Base-by-base conservation (phyloP, 2,113 vertebrate species). In the Polypterus senegalus region DNA sequence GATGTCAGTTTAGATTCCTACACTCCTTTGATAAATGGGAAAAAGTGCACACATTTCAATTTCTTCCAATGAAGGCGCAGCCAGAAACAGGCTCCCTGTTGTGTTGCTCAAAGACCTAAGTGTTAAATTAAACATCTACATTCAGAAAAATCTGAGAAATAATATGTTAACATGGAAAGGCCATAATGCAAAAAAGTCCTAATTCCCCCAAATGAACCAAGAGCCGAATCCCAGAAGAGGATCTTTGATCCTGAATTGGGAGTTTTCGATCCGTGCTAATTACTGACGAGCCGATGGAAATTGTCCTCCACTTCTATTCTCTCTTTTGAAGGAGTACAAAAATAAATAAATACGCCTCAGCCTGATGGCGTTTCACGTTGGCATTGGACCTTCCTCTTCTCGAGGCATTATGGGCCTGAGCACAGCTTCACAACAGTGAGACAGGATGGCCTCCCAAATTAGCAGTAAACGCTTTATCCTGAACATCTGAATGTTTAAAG, bases 111-210 rank as follows among this genome's bases (percentile, higher is more conserved):
- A 79, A 86, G 78, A 81, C 68, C 69, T 77, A 65, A 71, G 68
- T 66, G 66, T 80, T 87, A 81, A 87, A 87, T 86, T 84, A 86
- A 88, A 83, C 81, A 86, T 87, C 76, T 86, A 81, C 74, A 82
- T 80, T 73, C 73, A 66, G 72, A 69, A 81, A 77, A 57, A 65
- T 65, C 47, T 65, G 4, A 59, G 8, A 58, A 59, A 64, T 58
- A 58, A 46, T 45, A 66, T 53, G 60, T 53, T 53, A 53, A 61
- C 49, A 47, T 48, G 47, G 56, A 49, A 7, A 46, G 47, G 27
- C 49, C 11, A 54, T 4, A 67, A 79, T 69, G 64, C 63, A 62
- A 48, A 59, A 52, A 6, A 62, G 64, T 67, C 73, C 74, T 65
- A 70, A 73, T 70, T 78, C 76, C 76, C 72, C 72, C 68, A 68